phyloP scores from a whole-genome alignment of 2,797 vertebrate species.

The Anas bahamensis region DNA sequence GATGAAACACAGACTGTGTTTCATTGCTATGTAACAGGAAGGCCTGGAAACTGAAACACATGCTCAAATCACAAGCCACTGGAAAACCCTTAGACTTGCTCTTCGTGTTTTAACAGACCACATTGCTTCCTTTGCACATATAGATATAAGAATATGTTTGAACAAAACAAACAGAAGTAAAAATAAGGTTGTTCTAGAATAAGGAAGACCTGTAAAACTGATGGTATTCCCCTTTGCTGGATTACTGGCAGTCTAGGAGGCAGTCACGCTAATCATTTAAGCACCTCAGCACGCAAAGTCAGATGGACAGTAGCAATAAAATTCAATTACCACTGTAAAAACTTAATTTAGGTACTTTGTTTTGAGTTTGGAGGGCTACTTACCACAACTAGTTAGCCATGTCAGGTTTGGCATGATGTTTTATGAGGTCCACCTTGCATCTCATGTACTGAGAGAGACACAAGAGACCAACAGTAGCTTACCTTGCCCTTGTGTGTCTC shows the following conservation, averaged over 20 bases:
- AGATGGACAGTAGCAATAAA: not conserved
- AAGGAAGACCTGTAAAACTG: not conserved
- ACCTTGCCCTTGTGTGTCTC: constrained; percentile 98
- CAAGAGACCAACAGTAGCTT: not conserved
- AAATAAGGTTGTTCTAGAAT: not conserved
- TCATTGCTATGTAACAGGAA: not conserved
- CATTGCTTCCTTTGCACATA: not conserved
- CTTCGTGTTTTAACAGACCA: not conserved
- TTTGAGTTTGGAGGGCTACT: not conserved
- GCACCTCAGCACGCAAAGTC: not conserved
- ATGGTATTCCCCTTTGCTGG: not conserved
- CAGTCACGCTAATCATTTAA: not conserved
- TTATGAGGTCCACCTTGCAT: not conserved
- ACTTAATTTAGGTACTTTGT: not conserved
- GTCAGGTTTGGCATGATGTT: not conserved
- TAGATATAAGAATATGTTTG: not conserved
- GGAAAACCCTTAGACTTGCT: not conserved
- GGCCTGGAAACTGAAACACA: not conserved
- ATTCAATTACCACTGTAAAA: not conserved
- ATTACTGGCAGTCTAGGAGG: not conserved
- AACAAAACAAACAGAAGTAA: constrained; percentile 12
- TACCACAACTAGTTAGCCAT: not conserved
- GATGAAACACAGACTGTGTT: not conserved
- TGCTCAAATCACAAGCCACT: not conserved
- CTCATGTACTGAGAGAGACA: not conserved